Percentiles rank a stretch among this genome's conserved stretches.
phyloP scores from a whole-genome alignment of 2,797 vertebrate species.

The Astyanax mexicanus region DNA sequence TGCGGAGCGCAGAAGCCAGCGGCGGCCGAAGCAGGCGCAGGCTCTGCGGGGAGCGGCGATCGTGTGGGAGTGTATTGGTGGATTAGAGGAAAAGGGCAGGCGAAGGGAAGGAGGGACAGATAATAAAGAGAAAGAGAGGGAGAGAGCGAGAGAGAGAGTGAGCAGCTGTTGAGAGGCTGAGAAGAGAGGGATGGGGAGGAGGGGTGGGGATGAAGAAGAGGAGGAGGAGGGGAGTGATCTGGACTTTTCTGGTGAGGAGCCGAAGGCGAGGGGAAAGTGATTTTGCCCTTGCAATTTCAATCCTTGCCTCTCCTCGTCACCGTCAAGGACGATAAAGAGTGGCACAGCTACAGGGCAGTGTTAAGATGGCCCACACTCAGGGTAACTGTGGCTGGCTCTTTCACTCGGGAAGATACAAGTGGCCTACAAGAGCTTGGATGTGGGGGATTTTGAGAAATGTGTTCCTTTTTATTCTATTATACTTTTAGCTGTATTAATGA shows the following conservation, averaged over 20 bases:
- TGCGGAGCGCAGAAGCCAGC: conserved; percentile 69
- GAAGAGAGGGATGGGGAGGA: conserved; percentile 59
- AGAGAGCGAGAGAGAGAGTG: conserved; percentile 64
- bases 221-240: conserved; percentile 37
- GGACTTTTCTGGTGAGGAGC: conserved; percentile 53
- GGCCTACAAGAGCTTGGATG: neutral
- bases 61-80: conserved; percentile 74
- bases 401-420: conserved; percentile 2
- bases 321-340: conserved; percentile 50
- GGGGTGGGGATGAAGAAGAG: conserved; percentile 44
- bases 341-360: conserved; percentile 38
- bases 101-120: conserved; percentile 63
- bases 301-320: conserved; percentile 54
- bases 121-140: conserved; percentile 68
- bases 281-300: conserved; percentile 69
- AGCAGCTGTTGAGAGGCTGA: conserved; percentile 76
- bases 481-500: too few species aligned
- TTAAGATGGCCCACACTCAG: conserved; percentile 26
- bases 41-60: conserved; percentile 68
- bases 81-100: conserved; percentile 80
- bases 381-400: neutral
- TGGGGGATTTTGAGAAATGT: neutral
- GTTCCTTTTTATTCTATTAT: too few species aligned
- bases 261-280: conserved; percentile 53
- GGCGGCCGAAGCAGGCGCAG: conserved; percentile 65